These are phyloP conservation scores for Cydia strobilella DNA, from an alignment of 1,140 invertebrate species.

Conservation along the genomic window DNA sequence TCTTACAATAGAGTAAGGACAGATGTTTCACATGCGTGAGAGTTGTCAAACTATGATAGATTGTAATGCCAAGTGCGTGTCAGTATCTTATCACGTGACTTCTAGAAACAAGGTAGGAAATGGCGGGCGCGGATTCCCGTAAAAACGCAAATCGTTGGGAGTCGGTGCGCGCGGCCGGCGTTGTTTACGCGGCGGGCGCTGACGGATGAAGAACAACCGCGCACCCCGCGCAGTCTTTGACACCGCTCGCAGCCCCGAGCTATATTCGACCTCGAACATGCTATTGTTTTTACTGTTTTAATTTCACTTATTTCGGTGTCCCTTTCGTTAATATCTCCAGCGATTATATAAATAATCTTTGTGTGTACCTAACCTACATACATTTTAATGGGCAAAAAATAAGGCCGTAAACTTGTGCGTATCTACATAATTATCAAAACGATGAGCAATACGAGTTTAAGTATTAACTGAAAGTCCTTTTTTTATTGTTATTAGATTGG, in stretches of 20 bases:
- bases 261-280: conserved; percentile 43
- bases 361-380: background rate
- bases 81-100: conserved; percentile 28
- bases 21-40: conserved; percentile 12
- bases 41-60: background rate
- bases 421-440: conserved; percentile 14
- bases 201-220: conserved; percentile 67
- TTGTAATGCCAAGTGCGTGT: conserved; percentile 21
- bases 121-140: conserved; percentile 50
- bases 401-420: background rate
- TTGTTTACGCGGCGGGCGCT: conserved; percentile 71
- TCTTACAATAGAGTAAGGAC: background rate
- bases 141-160: conserved; percentile 68
- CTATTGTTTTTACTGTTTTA: conserved; percentile 22
- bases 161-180: conserved; percentile 42
- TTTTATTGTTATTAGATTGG: conserved; percentile 22
- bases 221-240: conserved; percentile 65
- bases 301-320: conserved; percentile 10
- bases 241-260: conserved; percentile 51
- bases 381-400: conserved; percentile 14
- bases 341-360: background rate
- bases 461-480: conserved; percentile 17
- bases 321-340: background rate
- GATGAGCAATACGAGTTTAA: conserved; percentile 6
- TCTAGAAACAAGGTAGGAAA: conserved; percentile 33